These are phyloP conservation scores for Scytalopus superciliaris DNA, from an alignment of 2,113 vertebrate species.

Conservation along the genomic window DNA sequence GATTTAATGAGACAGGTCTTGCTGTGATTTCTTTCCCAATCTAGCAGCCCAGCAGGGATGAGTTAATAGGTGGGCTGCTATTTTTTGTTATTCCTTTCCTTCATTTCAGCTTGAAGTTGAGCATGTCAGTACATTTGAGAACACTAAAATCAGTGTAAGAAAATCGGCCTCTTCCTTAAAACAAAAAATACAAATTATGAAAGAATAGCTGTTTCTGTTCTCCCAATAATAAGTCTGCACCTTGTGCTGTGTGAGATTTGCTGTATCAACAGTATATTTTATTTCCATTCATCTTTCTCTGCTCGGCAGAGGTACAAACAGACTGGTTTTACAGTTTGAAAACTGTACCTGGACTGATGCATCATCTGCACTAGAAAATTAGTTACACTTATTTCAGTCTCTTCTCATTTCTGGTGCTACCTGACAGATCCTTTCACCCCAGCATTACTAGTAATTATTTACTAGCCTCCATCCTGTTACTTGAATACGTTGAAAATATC, in stretches of 20 bases:
- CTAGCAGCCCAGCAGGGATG: not conserved
- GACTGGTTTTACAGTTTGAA: not conserved
- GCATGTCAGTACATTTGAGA: not conserved
- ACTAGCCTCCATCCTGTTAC: not conserved
- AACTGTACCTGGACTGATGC: not conserved
- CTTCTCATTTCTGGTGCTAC: not conserved
- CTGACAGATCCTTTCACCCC: not conserved
- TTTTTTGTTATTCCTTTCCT: conserved; percentile 11
- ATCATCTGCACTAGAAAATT: not conserved
- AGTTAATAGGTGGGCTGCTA: conserved; percentile 23
- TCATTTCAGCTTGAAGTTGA: not conserved
- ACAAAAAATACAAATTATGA: not conserved
- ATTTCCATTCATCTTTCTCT: not conserved
- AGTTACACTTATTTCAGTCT: not conserved
- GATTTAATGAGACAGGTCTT: conserved; percentile 41
- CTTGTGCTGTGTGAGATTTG: not conserved
- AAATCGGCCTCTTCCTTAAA: not conserved
- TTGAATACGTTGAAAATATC: not conserved
- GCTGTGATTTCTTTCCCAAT: conserved; percentile 40
- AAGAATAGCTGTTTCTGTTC: not conserved
- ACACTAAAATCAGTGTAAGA: not conserved
- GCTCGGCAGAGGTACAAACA: not conserved
- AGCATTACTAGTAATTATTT: not conserved
- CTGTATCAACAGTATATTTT: not conserved
- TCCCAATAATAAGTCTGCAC: not conserved